A percentile compares a stretch with the other conserved stretches of the same genome.
These are phyloP conservation scores for Perca schrenkii DNA, from an alignment of 2,113 vertebrate species.

Conservation along the genomic window DNA sequence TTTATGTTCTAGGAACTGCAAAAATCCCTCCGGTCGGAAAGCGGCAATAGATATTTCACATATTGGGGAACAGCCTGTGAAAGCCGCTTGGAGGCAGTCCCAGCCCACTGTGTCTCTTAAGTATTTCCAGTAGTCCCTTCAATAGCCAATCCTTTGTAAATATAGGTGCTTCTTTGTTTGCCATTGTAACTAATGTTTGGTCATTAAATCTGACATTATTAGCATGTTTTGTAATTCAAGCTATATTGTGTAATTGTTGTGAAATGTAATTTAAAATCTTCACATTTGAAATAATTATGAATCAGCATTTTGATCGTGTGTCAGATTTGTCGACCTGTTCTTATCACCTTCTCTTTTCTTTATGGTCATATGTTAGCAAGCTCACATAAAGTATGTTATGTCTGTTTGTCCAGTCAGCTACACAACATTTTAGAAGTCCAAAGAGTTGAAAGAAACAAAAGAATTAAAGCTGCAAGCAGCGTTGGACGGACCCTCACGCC, in stretches of 20 bases:
- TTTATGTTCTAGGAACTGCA: too few relatives aligned
- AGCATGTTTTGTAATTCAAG: not conserved
- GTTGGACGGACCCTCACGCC: too few relatives aligned
- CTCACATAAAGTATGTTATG: too few relatives aligned
- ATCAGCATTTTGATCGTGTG: not conserved
- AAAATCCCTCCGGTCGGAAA: too few relatives aligned
- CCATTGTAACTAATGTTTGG: not conserved
- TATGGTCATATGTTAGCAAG: not conserved
- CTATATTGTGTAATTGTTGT: not conserved
- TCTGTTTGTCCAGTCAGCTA: not conserved
- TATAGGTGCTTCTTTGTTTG: too few relatives aligned
- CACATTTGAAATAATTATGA: not conserved
- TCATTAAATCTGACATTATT: not conserved
- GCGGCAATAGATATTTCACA: too few relatives aligned
- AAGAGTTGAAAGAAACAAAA: not conserved
- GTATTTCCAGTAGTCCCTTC: not conserved
- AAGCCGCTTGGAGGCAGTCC: too few relatives aligned
- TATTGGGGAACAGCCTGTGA: too few relatives aligned
- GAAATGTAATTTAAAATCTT: not conserved
- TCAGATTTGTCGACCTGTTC: not conserved
- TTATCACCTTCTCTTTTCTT: not conserved
- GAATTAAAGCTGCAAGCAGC: not conserved
- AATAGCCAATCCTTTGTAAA: not conserved
- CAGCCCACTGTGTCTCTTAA: too few relatives aligned
- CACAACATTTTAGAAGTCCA: not conserved